Percentiles rank a stretch among this genome's conserved stretches.
phyloP scores from a whole-genome alignment of 2,113 vertebrate species.

The Sprattus sprattus region DNA sequence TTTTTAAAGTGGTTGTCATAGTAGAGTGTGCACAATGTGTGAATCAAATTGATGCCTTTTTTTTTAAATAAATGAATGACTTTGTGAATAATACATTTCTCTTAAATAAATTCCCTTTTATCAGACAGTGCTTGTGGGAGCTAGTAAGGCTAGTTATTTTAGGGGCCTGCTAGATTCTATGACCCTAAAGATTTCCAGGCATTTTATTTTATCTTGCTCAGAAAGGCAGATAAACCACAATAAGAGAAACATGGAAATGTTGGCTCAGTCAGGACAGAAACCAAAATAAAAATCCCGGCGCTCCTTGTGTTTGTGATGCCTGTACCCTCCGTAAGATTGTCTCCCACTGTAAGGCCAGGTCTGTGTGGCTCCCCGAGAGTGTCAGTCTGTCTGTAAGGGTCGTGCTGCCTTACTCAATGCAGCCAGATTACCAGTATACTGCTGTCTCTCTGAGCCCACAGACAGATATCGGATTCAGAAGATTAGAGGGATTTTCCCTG shows the following conservation, averaged over 20 bases:
- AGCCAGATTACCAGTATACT: constrained; percentile 65
- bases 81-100: background rate
- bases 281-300: background rate
- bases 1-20: background rate
- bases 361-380: constrained; percentile 49
- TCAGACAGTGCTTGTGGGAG: background rate
- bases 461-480: constrained; percentile 68
- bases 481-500: constrained; percentile 66
- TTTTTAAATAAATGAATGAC: background rate
- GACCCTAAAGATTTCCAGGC: background rate
- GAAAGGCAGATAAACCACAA: background rate
- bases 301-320: background rate
- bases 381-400: constrained; percentile 53
- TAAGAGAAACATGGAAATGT: background rate
- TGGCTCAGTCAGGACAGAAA: background rate
- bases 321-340: background rate
- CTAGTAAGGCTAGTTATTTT: background rate
- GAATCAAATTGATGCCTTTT: background rate
- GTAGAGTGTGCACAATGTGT: background rate
- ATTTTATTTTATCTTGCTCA: background rate
- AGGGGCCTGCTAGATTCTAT: background rate
- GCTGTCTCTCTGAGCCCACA: constrained; percentile 62
- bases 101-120: constrained; percentile 14
- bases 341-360: constrained; percentile 9
- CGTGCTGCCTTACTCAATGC: constrained; percentile 47